These are phyloP conservation scores for Anser cygnoides DNA, from an alignment of 2,113 vertebrate species.

Conservation along the genomic window DNA sequence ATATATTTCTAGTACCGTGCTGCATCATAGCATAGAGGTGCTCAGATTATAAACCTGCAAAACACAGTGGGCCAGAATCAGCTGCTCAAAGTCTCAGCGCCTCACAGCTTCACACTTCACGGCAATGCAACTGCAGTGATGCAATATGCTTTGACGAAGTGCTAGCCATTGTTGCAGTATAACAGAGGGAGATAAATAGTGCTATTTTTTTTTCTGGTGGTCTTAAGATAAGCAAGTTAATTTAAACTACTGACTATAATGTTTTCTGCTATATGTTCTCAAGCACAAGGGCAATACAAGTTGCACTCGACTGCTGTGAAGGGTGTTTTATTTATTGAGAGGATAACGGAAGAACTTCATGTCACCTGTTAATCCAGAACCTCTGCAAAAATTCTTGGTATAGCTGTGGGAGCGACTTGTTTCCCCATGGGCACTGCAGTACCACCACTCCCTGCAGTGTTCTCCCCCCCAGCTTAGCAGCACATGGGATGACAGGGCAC, in stretches of 20 bases:
- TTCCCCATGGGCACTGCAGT: neutral
- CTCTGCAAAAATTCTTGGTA: neutral
- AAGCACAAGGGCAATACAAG: neutral
- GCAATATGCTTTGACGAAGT: neutral
- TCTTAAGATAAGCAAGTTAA: constrained; percentile 29
- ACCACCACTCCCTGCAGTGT: neutral
- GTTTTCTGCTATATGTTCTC: neutral
- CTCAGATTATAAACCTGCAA: neutral
- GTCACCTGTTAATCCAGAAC: neutral
- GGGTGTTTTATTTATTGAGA: neutral
- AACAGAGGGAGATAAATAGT: neutral
- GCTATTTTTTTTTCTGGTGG: neutral
- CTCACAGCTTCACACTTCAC: neutral
- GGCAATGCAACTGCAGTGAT: neutral
- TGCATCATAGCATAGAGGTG: neutral
- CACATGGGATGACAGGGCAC: neutral
- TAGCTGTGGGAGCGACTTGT: fast-evolving
- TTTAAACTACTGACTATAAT: neutral
- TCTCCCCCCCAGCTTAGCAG: neutral
- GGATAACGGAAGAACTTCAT: neutral
- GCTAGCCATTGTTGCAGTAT: neutral
- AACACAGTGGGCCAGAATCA: neutral
- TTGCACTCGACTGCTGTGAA: neutral
- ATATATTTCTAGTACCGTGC: neutral
- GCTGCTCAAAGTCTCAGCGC: neutral